Percentiles rank a stretch among this genome's conserved stretches.
Evolutionary conservation across 2,888 invertebrate genomes (phyloP).

Genomic region (Netelia virgata): DNA sequence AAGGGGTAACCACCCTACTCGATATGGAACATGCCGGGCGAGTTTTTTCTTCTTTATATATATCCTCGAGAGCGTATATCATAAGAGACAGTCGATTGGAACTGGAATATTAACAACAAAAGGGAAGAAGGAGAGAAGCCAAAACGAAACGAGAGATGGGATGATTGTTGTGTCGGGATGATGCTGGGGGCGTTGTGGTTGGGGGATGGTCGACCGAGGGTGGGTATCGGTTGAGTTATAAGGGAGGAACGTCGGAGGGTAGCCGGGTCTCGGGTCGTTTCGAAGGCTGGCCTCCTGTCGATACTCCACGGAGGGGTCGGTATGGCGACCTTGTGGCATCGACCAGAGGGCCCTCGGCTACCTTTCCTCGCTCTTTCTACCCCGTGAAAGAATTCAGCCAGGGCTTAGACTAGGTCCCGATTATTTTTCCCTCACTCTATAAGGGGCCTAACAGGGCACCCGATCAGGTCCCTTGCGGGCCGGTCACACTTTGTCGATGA

Average conservation of each 20-base stretch:
- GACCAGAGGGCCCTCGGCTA: constrained; percentile 75
- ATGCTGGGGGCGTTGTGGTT: background rate
- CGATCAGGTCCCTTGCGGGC: no score
- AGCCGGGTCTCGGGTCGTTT: constrained; percentile 28
- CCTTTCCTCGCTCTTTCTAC: constrained; percentile 65
- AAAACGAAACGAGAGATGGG: constrained; percentile 11
- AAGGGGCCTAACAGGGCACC: no score
- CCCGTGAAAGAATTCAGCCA: no score
- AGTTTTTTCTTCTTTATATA: background rate
- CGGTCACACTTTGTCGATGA: no score
- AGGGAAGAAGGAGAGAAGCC: background rate
- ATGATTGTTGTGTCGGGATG: constrained; percentile 2
- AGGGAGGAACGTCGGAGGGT: constrained; percentile 5
- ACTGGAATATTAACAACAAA: background rate
- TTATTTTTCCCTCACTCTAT: no score
- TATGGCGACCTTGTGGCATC: constrained; percentile 81
- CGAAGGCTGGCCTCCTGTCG: constrained; percentile 72
- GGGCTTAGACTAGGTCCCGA: no score
- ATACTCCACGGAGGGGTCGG: constrained; percentile 70
- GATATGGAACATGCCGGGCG: background rate
- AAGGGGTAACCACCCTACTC: no score
- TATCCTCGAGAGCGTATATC: background rate
- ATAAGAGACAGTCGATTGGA: background rate
- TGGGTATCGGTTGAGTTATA: constrained; percentile 3
- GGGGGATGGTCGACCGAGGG: constrained; percentile 23